Conservation (phyloP, 2,113 vertebrate genomes). For the Lamprologus callipterus region DNA sequence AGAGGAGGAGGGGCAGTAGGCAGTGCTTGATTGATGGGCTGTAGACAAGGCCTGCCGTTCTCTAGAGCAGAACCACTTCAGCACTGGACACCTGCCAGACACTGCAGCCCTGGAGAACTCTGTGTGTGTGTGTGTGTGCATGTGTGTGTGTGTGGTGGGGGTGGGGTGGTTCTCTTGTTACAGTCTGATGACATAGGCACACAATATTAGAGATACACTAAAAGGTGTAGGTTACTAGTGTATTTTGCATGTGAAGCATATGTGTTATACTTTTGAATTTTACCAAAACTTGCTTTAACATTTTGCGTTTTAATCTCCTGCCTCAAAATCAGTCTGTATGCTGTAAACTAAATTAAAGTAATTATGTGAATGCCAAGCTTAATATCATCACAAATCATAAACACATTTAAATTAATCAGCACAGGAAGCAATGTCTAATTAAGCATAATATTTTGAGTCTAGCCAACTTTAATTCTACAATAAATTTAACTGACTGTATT, state of each 20-base stretch:
- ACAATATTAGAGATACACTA: neutral
- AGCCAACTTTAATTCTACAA: neutral
- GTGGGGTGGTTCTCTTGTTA: neutral
- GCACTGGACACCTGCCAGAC: slow-evolving; percentile 40
- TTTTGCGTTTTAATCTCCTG: neutral
- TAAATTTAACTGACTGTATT: neutral
- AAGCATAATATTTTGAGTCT: neutral
- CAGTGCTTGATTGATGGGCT: slow-evolving; percentile 50
- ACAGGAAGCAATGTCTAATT: neutral
- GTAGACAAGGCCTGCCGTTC: slow-evolving; percentile 34
- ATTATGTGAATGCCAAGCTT: neutral
- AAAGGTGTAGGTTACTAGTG: slow-evolving; percentile 18
- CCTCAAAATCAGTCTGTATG: neutral
- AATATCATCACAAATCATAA: neutral
- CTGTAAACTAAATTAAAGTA: slow-evolving; percentile 17
- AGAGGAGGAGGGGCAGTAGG: neutral
- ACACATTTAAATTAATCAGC: neutral
- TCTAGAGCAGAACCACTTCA: slow-evolving; percentile 52
- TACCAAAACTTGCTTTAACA: neutral
- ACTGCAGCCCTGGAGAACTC: slow-evolving; percentile 28
- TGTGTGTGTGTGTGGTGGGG: accelerated
- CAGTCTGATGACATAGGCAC: neutral
- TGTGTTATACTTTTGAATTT: neutral
- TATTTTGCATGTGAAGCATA: neutral
- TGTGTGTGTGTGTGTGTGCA: neutral